Base-by-base conservation (phyloP, 2,797 vertebrate genomes). In the Etheostoma nigrum region DNA sequence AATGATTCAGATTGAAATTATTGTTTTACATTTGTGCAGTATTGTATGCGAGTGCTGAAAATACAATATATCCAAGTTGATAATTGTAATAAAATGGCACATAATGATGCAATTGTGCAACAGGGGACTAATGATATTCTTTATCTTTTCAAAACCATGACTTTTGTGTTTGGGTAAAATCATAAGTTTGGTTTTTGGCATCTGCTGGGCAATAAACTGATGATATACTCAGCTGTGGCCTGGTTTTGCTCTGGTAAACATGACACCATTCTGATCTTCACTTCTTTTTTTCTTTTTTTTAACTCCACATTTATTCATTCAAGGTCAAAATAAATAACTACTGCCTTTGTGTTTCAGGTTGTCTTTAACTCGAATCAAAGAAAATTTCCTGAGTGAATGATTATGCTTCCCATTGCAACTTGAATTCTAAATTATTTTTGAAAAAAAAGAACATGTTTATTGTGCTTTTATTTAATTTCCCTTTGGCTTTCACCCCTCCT, bases 1-100 rank as follows among this genome's bases (percentile, higher is more conserved):
- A 68, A 59, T 81, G 52, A 82, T 80, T 74, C 67, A 69, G 44
- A 76, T 77, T 69, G 70, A 65, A 77, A 71, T 69, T 78, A 44
- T 76, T 85, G 27, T 70, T 86, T 83, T 83, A 80, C 85, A 86
- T 86, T 61, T 83, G 82, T 91, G 87, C 91, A 92, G 92, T 92
- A 92, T 94, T 93, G 86, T 90, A 76, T 76, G 71, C 53, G 59
- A 84, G 72, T 86, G 40, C 79, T 81, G 77, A 86, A 73, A 83
- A 75, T 63, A 68, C 71, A 63, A 61, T 71, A 74, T 85, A 75
- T 79, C 74, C 40, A 6, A 81, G 79, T 48, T 25, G 78, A 79
- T 59, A 82, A 69, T 75, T 81, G 72, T 78, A 72, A 86, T 72
- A 72, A 82, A 82, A 67, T 67, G 67, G 80, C 76, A 85, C 83